These are phyloP conservation scores for Sepioteuthis lessoniana DNA, from an alignment of 2,888 invertebrate genomes.

Conservation along the genomic window DNA sequence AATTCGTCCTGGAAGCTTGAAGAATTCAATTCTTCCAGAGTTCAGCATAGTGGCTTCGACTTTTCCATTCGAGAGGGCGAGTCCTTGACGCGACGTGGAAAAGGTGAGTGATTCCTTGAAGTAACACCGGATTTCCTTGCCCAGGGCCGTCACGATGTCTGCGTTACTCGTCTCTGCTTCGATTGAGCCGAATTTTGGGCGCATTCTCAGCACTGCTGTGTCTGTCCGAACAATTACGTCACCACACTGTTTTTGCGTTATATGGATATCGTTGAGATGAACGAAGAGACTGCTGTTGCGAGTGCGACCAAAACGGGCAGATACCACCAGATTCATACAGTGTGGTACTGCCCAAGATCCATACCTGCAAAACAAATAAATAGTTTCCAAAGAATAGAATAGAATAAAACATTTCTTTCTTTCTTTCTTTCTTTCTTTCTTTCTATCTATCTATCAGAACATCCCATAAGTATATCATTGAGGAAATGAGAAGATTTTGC, in stretches of 20 bases:
- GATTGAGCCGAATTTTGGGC: slow-evolving; percentile 69
- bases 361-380: slow-evolving; percentile 53
- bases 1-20: background rate
- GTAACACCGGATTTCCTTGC: slow-evolving; percentile 67
- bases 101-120: slow-evolving; percentile 65
- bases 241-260: slow-evolving; percentile 72
- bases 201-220: slow-evolving; percentile 73
- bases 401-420: too few species aligned
- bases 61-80: slow-evolving; percentile 64
- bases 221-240: slow-evolving; percentile 74
- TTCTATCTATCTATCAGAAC: too few species aligned
- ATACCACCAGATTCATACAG: slow-evolving; percentile 70
- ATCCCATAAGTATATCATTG: too few species aligned
- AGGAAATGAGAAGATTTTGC: too few species aligned
- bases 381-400: too few species aligned
- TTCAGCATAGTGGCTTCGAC: slow-evolving; percentile 65
- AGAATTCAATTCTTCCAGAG: background rate
- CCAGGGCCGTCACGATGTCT: slow-evolving; percentile 73
- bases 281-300: slow-evolving; percentile 70
- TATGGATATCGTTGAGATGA: slow-evolving; percentile 73
- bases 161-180: slow-evolving; percentile 73
- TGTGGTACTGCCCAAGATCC: slow-evolving; percentile 71
- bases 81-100: slow-evolving; percentile 60
- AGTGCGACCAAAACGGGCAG: slow-evolving; percentile 70
- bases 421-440: too few species aligned